phyloP scores from a whole-genome alignment of 2,888 invertebrate species.

The Sminthurides aquaticus region DNA sequence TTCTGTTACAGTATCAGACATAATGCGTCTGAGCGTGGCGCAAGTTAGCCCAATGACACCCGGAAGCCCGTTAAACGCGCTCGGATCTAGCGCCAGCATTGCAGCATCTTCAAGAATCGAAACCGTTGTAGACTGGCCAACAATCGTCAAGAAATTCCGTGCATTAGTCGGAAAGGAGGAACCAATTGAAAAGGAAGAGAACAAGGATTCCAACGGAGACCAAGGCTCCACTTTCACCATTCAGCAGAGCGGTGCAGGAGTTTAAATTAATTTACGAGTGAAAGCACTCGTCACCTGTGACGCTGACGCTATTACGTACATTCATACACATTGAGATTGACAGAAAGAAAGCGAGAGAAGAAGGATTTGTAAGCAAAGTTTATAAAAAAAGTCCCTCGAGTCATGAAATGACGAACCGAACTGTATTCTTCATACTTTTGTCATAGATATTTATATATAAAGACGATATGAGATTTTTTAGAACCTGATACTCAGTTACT shows the following conservation, averaged over 20 bases:
- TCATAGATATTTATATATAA: no score
- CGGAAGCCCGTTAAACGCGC: slow-evolving; percentile 30
- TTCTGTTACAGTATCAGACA: slow-evolving; percentile 40
- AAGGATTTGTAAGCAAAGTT: no score
- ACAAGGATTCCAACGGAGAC: slow-evolving; percentile 7
- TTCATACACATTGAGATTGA: no score
- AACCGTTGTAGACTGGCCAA: slow-evolving; percentile 84
- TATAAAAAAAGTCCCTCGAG: no score
- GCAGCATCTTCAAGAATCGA: slow-evolving; percentile 80
- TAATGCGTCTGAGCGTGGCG: slow-evolving; percentile 42
- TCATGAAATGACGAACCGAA: no score
- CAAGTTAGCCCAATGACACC: slow-evolving; percentile 42
- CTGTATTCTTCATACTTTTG: no score
- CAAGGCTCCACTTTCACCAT: slow-evolving; percentile 24
- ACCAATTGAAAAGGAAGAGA: slow-evolving; percentile 46
- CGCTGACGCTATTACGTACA: no score
- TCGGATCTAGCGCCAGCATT: slow-evolving; percentile 47
- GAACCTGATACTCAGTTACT: no score
- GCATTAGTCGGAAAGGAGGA: slow-evolving; percentile 60
- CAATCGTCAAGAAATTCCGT: slow-evolving; percentile 79
- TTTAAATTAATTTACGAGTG: no score
- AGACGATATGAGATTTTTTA: no score
- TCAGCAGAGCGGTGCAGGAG: slow-evolving; percentile 16
- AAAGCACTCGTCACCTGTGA: no score
- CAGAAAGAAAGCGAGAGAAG: no score